phyloP scores from a whole-genome alignment of 1,140 invertebrate genomes.

The Pomacea maculata region DNA sequence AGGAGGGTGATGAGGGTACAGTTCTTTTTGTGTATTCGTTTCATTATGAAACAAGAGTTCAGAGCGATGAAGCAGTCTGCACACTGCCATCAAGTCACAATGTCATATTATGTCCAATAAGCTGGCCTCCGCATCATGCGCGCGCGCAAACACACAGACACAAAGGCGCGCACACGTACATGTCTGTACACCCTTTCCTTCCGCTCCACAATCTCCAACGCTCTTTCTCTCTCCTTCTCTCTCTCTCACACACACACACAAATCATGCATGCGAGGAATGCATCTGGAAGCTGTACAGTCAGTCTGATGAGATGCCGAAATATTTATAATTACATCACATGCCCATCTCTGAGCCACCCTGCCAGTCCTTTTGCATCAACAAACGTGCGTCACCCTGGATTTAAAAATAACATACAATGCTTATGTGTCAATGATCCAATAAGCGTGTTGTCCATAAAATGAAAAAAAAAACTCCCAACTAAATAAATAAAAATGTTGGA shows the following conservation, averaged over 20 bases:
- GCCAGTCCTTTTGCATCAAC: not conserved
- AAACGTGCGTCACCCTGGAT: no score
- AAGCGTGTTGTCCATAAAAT: no score
- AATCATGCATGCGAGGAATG: not conserved
- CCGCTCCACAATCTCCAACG: not conserved
- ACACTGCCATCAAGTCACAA: not conserved
- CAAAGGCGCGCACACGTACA: conserved; percentile 1
- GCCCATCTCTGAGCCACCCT: not conserved
- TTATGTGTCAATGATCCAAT: no score
- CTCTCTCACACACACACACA: not conserved
- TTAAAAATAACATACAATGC: no score
- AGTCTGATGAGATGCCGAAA: not conserved
- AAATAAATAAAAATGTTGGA: no score
- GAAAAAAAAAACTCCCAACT: no score
- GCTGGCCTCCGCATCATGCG: not conserved
- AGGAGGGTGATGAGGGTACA: not conserved
- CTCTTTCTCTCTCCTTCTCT: not conserved
- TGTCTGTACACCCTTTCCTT: not conserved
- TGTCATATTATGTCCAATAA: not conserved
- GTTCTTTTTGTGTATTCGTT: no score
- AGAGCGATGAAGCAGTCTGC: not conserved
- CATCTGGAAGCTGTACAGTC: not conserved
- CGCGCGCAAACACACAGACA: not conserved
- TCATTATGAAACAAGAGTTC: not conserved
- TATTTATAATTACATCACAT: not conserved